Evolutionary conservation across 2,797 vertebrate species (phyloP).

Genomic region (Sebastiscus tertius): DNA sequence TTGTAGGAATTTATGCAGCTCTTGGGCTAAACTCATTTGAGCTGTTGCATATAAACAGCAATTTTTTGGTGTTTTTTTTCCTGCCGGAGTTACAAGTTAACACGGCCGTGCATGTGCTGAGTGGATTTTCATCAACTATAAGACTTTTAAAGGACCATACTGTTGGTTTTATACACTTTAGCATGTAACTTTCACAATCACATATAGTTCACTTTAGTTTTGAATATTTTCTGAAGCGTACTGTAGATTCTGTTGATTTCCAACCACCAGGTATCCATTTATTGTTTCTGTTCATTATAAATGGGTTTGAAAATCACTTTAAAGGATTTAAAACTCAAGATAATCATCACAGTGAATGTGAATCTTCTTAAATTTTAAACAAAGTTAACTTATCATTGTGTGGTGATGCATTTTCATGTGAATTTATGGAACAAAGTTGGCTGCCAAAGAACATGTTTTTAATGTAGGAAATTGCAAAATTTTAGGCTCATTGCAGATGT

Average conservation of each 20-base stretch:
- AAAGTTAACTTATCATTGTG: not conserved
- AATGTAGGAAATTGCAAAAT: too few relatives aligned
- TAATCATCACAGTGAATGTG: not conserved
- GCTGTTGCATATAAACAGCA: constrained; percentile 24
- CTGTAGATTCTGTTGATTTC: not conserved
- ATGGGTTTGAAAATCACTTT: not conserved
- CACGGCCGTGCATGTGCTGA: not conserved
- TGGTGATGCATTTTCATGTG: not conserved
- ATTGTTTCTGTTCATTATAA: not conserved
- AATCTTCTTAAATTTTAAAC: not conserved
- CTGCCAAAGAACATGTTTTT: not conserved
- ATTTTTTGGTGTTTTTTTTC: constrained; percentile 22
- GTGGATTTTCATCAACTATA: not conserved
- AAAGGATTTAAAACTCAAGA: not conserved
- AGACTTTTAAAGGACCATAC: not conserved
- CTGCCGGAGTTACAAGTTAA: not conserved
- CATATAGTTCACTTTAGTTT: not conserved
- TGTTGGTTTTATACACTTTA: not conserved
- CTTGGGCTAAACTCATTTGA: constrained; percentile 32
- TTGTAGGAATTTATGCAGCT: constrained; percentile 56
- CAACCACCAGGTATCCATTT: not conserved
- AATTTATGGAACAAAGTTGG: not conserved
- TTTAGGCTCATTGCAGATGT: too few relatives aligned
- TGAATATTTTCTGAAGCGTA: not conserved
- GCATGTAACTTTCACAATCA: not conserved